These are phyloP conservation scores for Theristicus caerulescens DNA, from an alignment of 2,113 vertebrate species.

Conservation along the genomic window DNA sequence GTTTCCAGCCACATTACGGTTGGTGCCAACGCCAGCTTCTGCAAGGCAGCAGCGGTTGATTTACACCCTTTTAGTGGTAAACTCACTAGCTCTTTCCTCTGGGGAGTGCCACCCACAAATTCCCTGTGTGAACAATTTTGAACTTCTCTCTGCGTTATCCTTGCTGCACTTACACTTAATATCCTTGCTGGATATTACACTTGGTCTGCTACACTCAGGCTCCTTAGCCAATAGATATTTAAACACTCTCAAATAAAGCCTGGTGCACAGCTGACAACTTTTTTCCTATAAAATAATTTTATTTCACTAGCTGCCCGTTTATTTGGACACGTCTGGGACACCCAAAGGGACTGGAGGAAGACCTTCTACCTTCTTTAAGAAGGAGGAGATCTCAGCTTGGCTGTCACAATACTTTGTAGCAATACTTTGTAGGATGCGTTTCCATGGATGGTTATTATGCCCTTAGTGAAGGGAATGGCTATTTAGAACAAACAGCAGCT, in stretches of 20 bases:
- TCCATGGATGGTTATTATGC: neutral
- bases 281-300: neutral
- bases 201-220: neutral
- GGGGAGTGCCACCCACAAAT: neutral
- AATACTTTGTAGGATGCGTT: neutral
- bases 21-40: neutral
- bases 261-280: neutral
- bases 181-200: neutral
- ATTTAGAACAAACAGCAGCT: neutral
- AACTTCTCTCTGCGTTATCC: neutral
- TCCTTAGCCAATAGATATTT: neutral
- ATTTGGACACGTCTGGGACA: neutral
- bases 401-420: neutral
- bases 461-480: neutral
- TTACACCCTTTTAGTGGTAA: neutral
- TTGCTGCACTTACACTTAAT: neutral
- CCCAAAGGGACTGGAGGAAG: neutral
- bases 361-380: neutral
- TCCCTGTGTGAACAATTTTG: neutral
- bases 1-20: fast-evolving
- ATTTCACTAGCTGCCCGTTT: neutral
- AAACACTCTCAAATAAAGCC: neutral
- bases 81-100: neutral
- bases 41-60: fast-evolving
- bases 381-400: neutral